A percentile compares a stretch with the other conserved stretches of the same genome.
phyloP scores from a whole-genome alignment of 2,888 invertebrate species.

The Baronia brevicornis region DNA sequence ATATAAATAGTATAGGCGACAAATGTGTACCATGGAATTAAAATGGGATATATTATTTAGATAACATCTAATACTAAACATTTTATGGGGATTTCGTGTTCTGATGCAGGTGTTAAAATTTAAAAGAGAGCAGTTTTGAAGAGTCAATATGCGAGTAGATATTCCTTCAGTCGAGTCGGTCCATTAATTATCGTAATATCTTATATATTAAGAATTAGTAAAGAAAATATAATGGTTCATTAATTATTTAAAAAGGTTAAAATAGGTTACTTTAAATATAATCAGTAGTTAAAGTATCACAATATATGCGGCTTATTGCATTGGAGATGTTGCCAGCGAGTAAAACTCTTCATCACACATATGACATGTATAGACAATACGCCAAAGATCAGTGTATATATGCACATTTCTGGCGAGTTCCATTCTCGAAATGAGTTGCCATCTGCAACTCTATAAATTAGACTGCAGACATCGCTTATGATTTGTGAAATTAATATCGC shows the following conservation, averaged over 20 bases:
- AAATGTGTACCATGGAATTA: too few relatives aligned
- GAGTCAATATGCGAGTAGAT: too few relatives aligned
- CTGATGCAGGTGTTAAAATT: too few relatives aligned
- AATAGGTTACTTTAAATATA: constrained; percentile 2
- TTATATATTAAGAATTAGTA: too few relatives aligned
- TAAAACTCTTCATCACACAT: constrained; percentile 13
- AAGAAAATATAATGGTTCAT: too few relatives aligned
- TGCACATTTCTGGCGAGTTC: constrained; percentile 32
- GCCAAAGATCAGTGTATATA: constrained; percentile 19
- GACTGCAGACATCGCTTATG: constrained; percentile 10
- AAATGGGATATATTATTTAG: too few relatives aligned
- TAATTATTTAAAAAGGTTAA: constrained; percentile 1
- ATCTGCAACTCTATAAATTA: constrained; percentile 16
- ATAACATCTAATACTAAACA: too few relatives aligned
- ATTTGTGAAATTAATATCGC: constrained; percentile 12
- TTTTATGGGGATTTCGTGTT: too few relatives aligned
- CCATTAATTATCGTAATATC: too few relatives aligned
- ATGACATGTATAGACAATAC: constrained; percentile 20
- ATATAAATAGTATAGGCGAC: too few relatives aligned
- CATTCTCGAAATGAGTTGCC: constrained; percentile 27
- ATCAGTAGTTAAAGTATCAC: constrained; percentile 5
- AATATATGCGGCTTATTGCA: constrained; percentile 13
- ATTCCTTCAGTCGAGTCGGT: too few relatives aligned
- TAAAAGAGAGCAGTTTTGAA: too few relatives aligned
- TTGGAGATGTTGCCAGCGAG: constrained; percentile 18